Conservation (phyloP, 2,888 invertebrate genomes). For the Anoncus sp. region DNA sequence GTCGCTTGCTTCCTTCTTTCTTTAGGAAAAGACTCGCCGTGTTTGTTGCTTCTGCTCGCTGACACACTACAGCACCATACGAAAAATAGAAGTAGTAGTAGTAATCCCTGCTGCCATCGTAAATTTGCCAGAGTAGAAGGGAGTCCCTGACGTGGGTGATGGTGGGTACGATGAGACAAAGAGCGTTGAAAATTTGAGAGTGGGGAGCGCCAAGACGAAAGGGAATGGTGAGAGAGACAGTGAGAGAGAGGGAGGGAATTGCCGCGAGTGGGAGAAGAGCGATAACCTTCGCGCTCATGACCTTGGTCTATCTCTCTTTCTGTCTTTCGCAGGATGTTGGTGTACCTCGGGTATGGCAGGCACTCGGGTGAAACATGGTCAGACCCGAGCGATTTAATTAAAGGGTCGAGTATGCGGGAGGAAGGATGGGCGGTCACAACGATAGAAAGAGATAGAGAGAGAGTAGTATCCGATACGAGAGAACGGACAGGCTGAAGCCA, state of each 20-base stretch:
- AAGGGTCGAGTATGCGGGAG: slow-evolving; percentile 71
- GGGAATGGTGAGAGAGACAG: slow-evolving; percentile 49
- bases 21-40: slow-evolving; percentile 34
- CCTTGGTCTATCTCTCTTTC: slow-evolving; percentile 75
- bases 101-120: slow-evolving; percentile 59
- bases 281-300: slow-evolving; percentile 79
- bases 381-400: slow-evolving; percentile 77
- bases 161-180: slow-evolving; percentile 56
- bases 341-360: slow-evolving; percentile 50
- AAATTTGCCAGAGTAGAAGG: slow-evolving; percentile 59
- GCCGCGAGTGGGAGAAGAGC: slow-evolving; percentile 68
- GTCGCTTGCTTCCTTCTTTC: slow-evolving; percentile 48
- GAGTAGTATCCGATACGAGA: slow-evolving; percentile 55
- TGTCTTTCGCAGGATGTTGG: slow-evolving; percentile 51
- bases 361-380: slow-evolving; percentile 73
- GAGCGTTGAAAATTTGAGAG: slow-evolving; percentile 48
- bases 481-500: slow-evolving; percentile 30
- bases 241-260: slow-evolving; percentile 51
- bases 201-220: slow-evolving; percentile 40
- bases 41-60: not conserved
- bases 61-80: not conserved
- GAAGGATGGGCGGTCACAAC: slow-evolving; percentile 47
- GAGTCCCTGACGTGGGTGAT: slow-evolving; percentile 54
- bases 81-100: not conserved
- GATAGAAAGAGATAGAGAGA: too few relatives aligned